Base-by-base conservation (phyloP, 2,113 vertebrate genomes). In the Rhinogobius similis region DNA sequence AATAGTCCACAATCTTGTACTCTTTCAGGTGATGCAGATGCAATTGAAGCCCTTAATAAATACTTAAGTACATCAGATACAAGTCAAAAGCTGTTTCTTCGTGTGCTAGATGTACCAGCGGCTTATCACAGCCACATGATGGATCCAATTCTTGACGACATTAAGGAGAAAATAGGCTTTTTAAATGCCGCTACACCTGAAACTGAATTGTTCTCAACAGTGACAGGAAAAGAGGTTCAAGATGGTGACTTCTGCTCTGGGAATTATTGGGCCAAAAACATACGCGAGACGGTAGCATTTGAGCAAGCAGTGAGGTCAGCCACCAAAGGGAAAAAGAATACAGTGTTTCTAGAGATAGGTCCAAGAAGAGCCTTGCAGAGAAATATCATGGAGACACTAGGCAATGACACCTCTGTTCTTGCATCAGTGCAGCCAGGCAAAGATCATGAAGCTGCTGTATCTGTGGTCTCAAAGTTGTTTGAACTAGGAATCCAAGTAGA, bases 41-140 rank as follows among this genome's bases (percentile, higher is more conserved):
- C 92, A 44, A 84, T 97, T 41, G 76, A 90, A 27, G 67, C 53
- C 52, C 26, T 95, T 5, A 68, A 90, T 46, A 67, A 84, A 62
- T 82, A 92, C 38, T 67, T 97, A 43, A 91, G 79, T 46, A 85
- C 75, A 61, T 73, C 87, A 7, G 90, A 83, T 66, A 83, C 82
- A 10, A 73, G 81, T 77, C 89, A 89, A 46, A 93, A 94, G 32
- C 76, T 95, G 43, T 96, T 95, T 75, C 92, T 96, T 24, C 92
- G 61, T 14, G n/a, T 88, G 8, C 86, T 96, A 43, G 90, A 93
- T 52, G 92, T 95, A 5, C 88, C 94, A 74, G 89, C 79, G 81
- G 94, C 95, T 0, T 97, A 96, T 73, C 96, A 97, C 71, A 97
- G 96, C 77, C 88, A 93, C 55, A 93, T 93, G 92, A 95, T 97